Conservation (phyloP, 2,113 vertebrate genomes). For the Plectropomus leopardus region DNA sequence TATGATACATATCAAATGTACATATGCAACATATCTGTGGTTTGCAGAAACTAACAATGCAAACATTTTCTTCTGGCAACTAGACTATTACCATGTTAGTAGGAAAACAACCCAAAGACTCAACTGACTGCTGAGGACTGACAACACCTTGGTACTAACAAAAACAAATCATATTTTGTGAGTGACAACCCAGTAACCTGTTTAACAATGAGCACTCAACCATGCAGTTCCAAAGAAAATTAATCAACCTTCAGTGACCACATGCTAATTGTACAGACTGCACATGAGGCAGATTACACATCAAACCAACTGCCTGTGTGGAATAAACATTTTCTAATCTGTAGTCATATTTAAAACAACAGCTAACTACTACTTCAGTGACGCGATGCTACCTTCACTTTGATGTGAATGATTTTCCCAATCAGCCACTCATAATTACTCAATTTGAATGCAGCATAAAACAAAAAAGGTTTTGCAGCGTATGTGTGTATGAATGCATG, state of each 20-base stretch:
- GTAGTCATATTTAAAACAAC: slow-evolving; percentile 7
- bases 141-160: background rate
- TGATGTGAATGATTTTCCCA: too few relatives aligned
- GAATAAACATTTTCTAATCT: background rate
- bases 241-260: background rate
- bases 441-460: background rate
- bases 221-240: background rate
- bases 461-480: slow-evolving; percentile 4
- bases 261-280: background rate
- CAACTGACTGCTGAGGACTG: background rate
- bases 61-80: too few relatives aligned
- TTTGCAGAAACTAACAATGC: too few relatives aligned
- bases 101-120: background rate
- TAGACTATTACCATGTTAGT: background rate
- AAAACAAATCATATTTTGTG: background rate
- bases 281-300: background rate
- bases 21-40: too few relatives aligned
- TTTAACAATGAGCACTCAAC: slow-evolving; percentile 3
- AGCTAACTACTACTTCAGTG: too few relatives aligned
- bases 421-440: too few relatives aligned
- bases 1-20: too few relatives aligned
- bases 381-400: background rate
- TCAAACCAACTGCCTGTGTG: background rate
- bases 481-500: background rate
- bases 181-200: background rate